These are phyloP conservation scores for Pollenia griseotomentosa DNA, from an alignment of 2,888 invertebrate genomes.

Conservation along the genomic window DNA sequence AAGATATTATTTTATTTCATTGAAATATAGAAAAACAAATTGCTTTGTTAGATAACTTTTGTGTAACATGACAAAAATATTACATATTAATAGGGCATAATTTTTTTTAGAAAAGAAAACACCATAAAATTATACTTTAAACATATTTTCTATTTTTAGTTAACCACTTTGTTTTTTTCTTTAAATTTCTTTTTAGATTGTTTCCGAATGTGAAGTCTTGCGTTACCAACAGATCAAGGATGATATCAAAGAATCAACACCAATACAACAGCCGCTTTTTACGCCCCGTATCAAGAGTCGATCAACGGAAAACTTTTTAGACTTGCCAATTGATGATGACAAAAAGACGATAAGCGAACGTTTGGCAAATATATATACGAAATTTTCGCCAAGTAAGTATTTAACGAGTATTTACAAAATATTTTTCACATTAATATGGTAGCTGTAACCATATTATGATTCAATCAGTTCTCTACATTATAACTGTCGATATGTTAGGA, in stretches of 20 bases:
- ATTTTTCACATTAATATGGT: too few relatives aligned
- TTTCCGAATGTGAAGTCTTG: constrained; percentile 82
- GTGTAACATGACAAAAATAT: too few relatives aligned
- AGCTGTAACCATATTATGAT: too few relatives aligned
- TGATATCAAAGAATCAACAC: constrained; percentile 76
- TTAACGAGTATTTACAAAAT: too few relatives aligned
- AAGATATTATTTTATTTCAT: too few relatives aligned
- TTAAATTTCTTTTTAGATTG: constrained; percentile 78
- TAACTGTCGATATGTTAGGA: too few relatives aligned
- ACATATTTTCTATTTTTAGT: neutral
- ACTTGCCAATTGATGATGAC: constrained; percentile 81
- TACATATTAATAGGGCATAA: too few relatives aligned
- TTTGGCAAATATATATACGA: constrained; percentile 76
- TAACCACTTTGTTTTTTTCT: constrained; percentile 14
- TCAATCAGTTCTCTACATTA: too few relatives aligned
- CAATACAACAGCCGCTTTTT: constrained; percentile 77
- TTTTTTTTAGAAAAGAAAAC: too few relatives aligned
- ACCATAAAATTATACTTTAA: too few relatives aligned
- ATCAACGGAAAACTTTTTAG: constrained; percentile 81
- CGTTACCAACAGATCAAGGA: constrained; percentile 81
- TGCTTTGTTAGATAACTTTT: too few relatives aligned
- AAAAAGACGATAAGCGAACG: constrained; percentile 82
- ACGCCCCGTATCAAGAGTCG: constrained; percentile 81
- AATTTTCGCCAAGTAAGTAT: constrained; percentile 64
- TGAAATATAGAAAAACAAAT: too few relatives aligned